Evolutionary conservation across 2,888 invertebrate genomes (phyloP).

Genomic region (Andrena hattorfiana): DNA sequence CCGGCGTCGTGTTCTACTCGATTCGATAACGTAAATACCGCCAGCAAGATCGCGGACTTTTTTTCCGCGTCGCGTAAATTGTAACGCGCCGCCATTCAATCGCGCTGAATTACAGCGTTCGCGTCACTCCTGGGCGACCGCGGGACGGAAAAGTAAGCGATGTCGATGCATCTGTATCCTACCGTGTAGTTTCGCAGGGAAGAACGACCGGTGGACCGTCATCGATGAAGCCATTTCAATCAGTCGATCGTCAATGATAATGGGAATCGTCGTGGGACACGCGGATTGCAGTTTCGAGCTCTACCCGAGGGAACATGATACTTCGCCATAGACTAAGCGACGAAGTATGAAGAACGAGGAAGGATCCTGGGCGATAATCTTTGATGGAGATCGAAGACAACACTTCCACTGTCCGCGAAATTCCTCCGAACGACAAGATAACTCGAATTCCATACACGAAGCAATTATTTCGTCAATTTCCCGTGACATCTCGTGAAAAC

Average conservation of each 20-base stretch:
- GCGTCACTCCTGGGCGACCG: conserved; percentile 18
- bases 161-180: background rate
- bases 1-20: conserved; percentile 2
- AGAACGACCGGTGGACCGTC: background rate
- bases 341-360: too few species aligned
- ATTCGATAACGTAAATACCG: conserved; percentile 48
- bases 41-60: background rate
- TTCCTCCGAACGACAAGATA: too few species aligned
- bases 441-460: too few species aligned
- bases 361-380: too few species aligned
- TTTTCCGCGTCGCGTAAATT: conserved; percentile 20
- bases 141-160: background rate
- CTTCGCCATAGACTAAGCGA: too few species aligned
- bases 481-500: too few species aligned
- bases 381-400: too few species aligned
- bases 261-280: too few species aligned
- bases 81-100: conserved; percentile 42
- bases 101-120: conserved; percentile 31
- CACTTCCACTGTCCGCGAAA: too few species aligned
- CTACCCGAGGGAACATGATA: too few species aligned
- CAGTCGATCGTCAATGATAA: background rate
- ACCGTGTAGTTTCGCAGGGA: background rate
- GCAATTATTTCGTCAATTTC: too few species aligned
- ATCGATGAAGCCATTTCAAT: conserved; percentile 41
- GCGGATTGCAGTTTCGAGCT: too few species aligned